phyloP scores from a whole-genome alignment of 2,113 vertebrate genomes.

The Gadus chalcogrammus region DNA sequence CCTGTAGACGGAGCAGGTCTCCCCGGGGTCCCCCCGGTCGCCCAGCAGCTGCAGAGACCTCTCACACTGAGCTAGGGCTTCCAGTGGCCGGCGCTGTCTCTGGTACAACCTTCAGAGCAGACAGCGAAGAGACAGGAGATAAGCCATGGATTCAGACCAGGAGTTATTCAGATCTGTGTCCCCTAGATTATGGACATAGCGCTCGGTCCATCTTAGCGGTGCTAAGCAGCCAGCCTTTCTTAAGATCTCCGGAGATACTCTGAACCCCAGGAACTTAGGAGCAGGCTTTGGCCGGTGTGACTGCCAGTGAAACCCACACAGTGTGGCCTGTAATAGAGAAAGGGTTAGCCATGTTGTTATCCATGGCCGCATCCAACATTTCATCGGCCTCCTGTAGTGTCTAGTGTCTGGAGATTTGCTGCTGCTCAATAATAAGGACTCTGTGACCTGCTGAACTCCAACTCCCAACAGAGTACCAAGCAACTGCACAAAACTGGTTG shows the following conservation, averaged over 20 bases:
- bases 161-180: not conserved
- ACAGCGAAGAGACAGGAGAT: conserved; percentile 12
- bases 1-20: conserved; percentile 59
- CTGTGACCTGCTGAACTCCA: not conserved
- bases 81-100: conserved; percentile 41
- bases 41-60: conserved; percentile 53
- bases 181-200: not conserved
- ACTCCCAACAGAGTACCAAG: not conserved
- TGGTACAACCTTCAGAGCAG: conserved; percentile 51
- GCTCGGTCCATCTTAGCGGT: conserved; percentile 6
- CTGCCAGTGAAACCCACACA: conserved; percentile 15
- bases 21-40: conserved; percentile 32
- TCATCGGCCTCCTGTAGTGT: conserved; percentile 10
- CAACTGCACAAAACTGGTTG: too few relatives aligned
- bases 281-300: conserved; percentile 13
- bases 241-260: conserved; percentile 15
- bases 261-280: conserved; percentile 12
- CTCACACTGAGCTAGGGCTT: conserved; percentile 60
- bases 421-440: not conserved
- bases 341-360: conserved; percentile 12
- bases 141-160: not conserved
- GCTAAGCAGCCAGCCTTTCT: conserved; percentile 7
- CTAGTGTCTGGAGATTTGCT: too few relatives aligned
- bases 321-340: conserved; percentile 41
- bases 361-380: conserved; percentile 25